Conservation (phyloP, 2,888 invertebrate species). For the Drosophila melanosoma region DNA sequence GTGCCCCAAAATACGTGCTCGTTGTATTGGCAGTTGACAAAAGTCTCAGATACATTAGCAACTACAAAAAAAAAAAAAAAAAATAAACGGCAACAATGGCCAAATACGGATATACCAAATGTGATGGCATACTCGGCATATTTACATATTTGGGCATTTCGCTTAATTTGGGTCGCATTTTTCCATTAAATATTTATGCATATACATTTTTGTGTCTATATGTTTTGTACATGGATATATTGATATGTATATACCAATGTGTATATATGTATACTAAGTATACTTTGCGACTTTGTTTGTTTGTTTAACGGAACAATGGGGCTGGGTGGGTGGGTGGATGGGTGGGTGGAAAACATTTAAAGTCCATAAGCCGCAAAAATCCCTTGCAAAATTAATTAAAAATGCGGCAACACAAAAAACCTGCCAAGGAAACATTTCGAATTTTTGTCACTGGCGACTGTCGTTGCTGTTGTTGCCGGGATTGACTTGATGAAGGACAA, state of each 20-base stretch:
- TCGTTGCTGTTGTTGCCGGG: slow-evolving; percentile 33
- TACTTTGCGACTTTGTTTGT: slow-evolving; percentile 9
- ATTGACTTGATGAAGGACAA: slow-evolving; percentile 74
- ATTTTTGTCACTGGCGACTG: slow-evolving; percentile 19
- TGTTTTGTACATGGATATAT: neutral
- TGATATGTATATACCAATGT: neutral
- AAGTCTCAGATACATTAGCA: neutral
- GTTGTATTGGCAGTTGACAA: neutral
- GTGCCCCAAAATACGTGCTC: neutral
- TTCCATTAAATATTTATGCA: slow-evolving; percentile 6
- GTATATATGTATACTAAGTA: slow-evolving; percentile 8
- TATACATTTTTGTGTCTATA: neutral
- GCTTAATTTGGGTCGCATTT: slow-evolving; percentile 4
- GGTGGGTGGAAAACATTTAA: slow-evolving; percentile 59
- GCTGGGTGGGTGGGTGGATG: neutral
- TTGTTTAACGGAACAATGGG: slow-evolving; percentile 6
- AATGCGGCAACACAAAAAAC: slow-evolving; percentile 51
- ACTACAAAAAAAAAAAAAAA: neutral
- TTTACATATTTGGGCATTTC: slow-evolving; percentile 7
- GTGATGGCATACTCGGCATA: neutral
- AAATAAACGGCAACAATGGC: neutral
- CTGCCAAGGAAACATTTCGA: slow-evolving; percentile 37
- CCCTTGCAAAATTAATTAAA: slow-evolving; percentile 70
- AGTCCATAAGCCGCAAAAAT: slow-evolving; percentile 72
- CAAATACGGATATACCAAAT: neutral